phyloP scores from a whole-genome alignment of 2,797 vertebrate genomes.

The Danio choprae region DNA sequence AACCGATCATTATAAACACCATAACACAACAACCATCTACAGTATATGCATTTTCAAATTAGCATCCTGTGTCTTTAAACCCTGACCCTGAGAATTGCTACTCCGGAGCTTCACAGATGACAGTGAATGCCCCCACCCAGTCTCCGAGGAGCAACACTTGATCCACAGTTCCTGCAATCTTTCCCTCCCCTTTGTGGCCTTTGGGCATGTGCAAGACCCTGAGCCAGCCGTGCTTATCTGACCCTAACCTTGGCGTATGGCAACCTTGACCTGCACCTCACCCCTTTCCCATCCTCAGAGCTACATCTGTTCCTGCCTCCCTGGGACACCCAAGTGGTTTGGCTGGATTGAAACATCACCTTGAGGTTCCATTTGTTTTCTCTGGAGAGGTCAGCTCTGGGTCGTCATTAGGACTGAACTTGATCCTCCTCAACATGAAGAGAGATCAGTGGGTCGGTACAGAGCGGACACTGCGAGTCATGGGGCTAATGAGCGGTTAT shows the following conservation, averaged over 20 bases:
- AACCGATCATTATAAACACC: background rate
- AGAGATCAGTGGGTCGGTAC: conserved; percentile 74
- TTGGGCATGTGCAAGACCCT: conserved; percentile 78
- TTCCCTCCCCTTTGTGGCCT: conserved; percentile 73
- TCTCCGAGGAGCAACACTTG: conserved; percentile 79
- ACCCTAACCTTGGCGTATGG: conserved; percentile 89
- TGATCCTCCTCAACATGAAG: conserved; percentile 78
- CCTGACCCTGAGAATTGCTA: conserved; percentile 56
- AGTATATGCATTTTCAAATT: conserved; percentile 9
- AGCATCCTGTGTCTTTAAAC: conserved; percentile 55
- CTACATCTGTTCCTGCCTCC: conserved; percentile 84
- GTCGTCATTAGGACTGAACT: conserved; percentile 85
- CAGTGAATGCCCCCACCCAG: conserved; percentile 62
- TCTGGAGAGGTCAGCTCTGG: conserved; percentile 79
- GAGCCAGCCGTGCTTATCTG: conserved; percentile 84
- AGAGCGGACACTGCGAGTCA: conserved; percentile 54
- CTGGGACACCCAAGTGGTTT: conserved; percentile 83
- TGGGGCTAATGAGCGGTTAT: conserved; percentile 48
- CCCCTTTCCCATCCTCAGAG: conserved; percentile 80
- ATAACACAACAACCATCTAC: background rate
- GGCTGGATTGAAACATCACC: conserved; percentile 87
- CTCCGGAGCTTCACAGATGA: conserved; percentile 70
- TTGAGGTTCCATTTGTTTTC: conserved; percentile 86
- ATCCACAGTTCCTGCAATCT: conserved; percentile 73
- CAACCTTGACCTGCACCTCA: conserved; percentile 86